These are phyloP conservation scores for Plutella xylostella DNA, from an alignment of 2,888 invertebrate genomes.

Conservation along the genomic window DNA sequence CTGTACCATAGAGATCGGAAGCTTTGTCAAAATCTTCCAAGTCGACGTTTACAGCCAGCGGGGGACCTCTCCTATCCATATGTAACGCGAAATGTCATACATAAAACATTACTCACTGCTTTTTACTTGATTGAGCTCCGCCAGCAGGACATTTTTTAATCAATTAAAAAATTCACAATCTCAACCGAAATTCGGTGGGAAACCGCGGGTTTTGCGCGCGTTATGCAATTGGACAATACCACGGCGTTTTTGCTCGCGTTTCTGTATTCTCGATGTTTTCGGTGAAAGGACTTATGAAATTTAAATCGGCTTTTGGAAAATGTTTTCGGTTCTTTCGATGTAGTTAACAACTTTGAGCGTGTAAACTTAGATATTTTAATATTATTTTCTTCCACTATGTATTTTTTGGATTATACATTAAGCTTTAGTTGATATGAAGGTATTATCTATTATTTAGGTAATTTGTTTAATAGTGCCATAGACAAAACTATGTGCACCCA, in stretches of 20 bases:
- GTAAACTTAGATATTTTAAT: no score
- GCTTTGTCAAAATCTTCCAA: constrained; percentile 59
- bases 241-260: constrained; percentile 22
- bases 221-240: constrained; percentile 44
- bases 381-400: no score
- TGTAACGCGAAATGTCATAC: constrained; percentile 56
- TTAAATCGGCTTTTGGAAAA: no score
- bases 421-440: no score
- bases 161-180: constrained; percentile 44
- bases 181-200: constrained; percentile 56
- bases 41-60: constrained; percentile 50
- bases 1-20: constrained; percentile 11
- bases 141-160: constrained; percentile 45
- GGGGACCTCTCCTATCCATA: constrained; percentile 50
- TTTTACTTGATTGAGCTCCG: constrained; percentile 63
- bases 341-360: no score
- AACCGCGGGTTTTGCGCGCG: constrained; percentile 39
- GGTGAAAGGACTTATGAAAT: no score
- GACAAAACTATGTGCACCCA: no score
- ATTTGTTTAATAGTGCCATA: no score
- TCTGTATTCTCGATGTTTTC: constrained; percentile 31
- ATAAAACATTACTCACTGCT: constrained; percentile 66
- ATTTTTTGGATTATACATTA: no score
- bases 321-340: no score
- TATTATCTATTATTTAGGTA: no score